Percentiles rank a stretch among this genome's conserved stretches.
Evolutionary conservation across 2,113 vertebrate species (phyloP).

Genomic region (Corapipo altera): DNA sequence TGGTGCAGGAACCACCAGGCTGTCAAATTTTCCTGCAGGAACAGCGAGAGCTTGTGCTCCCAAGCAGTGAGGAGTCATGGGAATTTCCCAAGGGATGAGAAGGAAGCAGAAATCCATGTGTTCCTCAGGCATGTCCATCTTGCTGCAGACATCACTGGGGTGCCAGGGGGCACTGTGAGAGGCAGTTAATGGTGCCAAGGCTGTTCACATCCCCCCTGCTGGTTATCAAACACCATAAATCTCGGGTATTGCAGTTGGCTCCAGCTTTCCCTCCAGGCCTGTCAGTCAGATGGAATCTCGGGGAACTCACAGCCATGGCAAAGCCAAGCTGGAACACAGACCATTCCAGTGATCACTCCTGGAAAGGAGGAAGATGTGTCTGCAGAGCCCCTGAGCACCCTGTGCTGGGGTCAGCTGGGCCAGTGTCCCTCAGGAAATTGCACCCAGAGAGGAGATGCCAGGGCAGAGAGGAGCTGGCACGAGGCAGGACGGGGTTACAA

Average conservation of each 20-base stretch:
- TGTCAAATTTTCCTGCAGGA: background rate
- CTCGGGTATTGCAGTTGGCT: background rate
- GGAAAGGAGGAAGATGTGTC: background rate
- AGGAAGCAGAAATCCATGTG: background rate
- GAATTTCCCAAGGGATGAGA: background rate
- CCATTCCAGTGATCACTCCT: background rate
- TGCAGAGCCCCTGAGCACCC: background rate
- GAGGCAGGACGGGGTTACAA: background rate
- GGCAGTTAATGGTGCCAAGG: background rate
- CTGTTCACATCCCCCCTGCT: background rate
- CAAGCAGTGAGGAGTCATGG: background rate
- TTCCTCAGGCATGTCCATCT: background rate
- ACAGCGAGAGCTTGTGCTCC: background rate
- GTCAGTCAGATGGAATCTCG: background rate
- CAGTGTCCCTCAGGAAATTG: background rate
- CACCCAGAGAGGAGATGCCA: background rate
- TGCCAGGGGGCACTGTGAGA: background rate
- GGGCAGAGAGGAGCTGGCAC: background rate
- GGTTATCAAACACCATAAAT: background rate
- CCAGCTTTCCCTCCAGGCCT: background rate
- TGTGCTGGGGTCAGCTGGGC: background rate
- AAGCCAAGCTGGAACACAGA: background rate
- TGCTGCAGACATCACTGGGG: background rate
- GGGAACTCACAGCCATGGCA: background rate
- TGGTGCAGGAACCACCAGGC: background rate